These are phyloP conservation scores for Drosophila eohydei DNA, from an alignment of 2,888 invertebrate genomes.

Conservation along the genomic window DNA sequence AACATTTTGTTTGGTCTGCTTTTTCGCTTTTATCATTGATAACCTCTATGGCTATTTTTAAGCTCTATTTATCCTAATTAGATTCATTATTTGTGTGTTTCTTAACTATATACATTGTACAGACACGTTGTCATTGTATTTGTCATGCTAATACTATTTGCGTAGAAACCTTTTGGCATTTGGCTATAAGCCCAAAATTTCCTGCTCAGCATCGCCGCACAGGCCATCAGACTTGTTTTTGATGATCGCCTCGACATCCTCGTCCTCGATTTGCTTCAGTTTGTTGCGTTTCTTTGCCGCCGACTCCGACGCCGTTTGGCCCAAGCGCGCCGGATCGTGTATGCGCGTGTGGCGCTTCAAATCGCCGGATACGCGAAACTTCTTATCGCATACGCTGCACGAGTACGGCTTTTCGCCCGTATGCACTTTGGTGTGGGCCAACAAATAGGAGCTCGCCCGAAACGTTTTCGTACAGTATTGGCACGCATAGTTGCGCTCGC, in stretches of 20 bases:
- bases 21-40: background rate
- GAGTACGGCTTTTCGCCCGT: constrained; percentile 93
- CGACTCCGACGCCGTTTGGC: constrained; percentile 71
- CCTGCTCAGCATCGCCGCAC: constrained; percentile 65
- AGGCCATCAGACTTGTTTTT: constrained; percentile 67
- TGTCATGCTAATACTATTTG: constrained; percentile 40
- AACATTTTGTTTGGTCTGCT: constrained; percentile 28
- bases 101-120: constrained; percentile 27
- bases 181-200: constrained; percentile 71
- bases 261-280: constrained; percentile 48
- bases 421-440: constrained; percentile 93
- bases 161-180: constrained; percentile 69
- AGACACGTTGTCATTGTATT: background rate
- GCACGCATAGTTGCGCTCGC: constrained; percentile 94
- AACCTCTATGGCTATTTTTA: constrained; percentile 1
- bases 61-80: constrained; percentile 6
- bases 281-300: constrained; percentile 32
- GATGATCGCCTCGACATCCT: constrained; percentile 33
- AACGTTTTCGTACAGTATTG: constrained; percentile 93
- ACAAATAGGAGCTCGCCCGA: constrained; percentile 93
- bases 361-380: constrained; percentile 93
- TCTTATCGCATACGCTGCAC: constrained; percentile 91
- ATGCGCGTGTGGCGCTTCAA: constrained; percentile 92
- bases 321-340: constrained; percentile 86
- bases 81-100: background rate